Evolutionary conservation across 2,797 vertebrate species (phyloP).

Genomic region (Tenualosa thibaudeaui): DNA sequence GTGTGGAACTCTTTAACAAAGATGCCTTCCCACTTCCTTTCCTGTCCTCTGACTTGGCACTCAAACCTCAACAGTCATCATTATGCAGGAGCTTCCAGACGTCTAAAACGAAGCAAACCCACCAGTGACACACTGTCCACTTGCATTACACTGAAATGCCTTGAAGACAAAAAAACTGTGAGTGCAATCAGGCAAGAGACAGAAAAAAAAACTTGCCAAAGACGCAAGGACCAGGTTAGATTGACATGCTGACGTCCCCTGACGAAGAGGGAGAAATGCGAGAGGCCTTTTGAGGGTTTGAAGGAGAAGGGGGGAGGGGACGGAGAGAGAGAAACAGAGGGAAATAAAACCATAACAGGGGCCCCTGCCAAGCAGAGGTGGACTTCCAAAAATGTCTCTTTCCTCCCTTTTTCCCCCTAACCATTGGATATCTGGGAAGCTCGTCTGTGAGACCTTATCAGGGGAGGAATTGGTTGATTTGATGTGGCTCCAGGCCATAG

Average conservation of each 20-base stretch:
- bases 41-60: conserved; percentile 34
- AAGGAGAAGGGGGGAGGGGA: not conserved
- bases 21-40: conserved; percentile 22
- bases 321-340: conserved; percentile 32
- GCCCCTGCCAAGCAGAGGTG: conserved; percentile 54
- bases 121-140: conserved; percentile 2
- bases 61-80: conserved; percentile 7
- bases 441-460: conserved; percentile 67
- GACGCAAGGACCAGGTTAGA: conserved; percentile 6
- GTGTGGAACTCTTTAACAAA: not conserved
- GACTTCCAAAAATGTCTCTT: conserved; percentile 54
- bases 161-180: not conserved
- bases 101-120: not conserved
- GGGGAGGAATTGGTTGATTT: conserved; percentile 72
- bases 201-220: not conserved
- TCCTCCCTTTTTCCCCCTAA: conserved; percentile 55
- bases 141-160: not conserved
- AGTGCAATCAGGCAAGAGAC: not conserved
- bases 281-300: conserved; percentile 38
- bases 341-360: conserved; percentile 45
- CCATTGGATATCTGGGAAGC: conserved; percentile 67
- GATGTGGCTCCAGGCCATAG: conserved; percentile 68
- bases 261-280: conserved; percentile 37
- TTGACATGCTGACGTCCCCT: conserved; percentile 29
- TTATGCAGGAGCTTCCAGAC: conserved; percentile 33